A percentile compares a stretch with the other conserved stretches of the same genome.
phyloP scores from a whole-genome alignment of 1,140 invertebrate genomes.

The Atta colombica region DNA sequence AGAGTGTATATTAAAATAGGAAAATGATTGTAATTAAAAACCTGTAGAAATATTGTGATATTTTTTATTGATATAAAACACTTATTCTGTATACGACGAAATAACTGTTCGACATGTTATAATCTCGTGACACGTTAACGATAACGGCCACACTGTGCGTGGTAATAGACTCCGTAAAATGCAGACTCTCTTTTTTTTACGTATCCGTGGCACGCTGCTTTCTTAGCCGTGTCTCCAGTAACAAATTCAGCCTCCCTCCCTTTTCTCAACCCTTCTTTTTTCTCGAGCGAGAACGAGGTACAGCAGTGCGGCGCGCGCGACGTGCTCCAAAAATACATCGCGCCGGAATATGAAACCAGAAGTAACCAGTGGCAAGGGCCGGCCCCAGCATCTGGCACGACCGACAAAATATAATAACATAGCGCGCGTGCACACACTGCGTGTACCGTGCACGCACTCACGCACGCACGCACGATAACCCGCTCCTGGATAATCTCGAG shows the following conservation, averaged over 20 bases:
- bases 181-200: slow-evolving; percentile 24
- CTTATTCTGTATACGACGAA: background rate
- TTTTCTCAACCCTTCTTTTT: slow-evolving; percentile 59
- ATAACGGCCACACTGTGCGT: slow-evolving; percentile 8
- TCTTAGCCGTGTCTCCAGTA: slow-evolving; percentile 19
- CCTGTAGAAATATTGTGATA: background rate
- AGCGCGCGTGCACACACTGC: slow-evolving; percentile 41
- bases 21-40: background rate
- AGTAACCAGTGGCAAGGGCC: slow-evolving; percentile 64
- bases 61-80: background rate
- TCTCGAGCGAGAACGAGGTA: slow-evolving; percentile 24
- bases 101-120: background rate
- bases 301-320: background rate
- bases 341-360: slow-evolving; percentile 63
- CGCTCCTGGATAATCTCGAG: slow-evolving; percentile 48
- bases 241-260: slow-evolving; percentile 49
- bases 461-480: slow-evolving; percentile 45
- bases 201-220: slow-evolving; percentile 38
- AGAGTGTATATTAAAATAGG: background rate
- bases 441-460: background rate
- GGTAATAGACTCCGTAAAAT: slow-evolving; percentile 6
- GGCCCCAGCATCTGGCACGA: slow-evolving; percentile 58
- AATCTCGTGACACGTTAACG: slow-evolving; percentile 5
- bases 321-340: slow-evolving; percentile 60
- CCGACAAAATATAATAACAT: slow-evolving; percentile 68